phyloP scores from a whole-genome alignment of 2,888 invertebrate genomes.

The Phaedon cochleariae region DNA sequence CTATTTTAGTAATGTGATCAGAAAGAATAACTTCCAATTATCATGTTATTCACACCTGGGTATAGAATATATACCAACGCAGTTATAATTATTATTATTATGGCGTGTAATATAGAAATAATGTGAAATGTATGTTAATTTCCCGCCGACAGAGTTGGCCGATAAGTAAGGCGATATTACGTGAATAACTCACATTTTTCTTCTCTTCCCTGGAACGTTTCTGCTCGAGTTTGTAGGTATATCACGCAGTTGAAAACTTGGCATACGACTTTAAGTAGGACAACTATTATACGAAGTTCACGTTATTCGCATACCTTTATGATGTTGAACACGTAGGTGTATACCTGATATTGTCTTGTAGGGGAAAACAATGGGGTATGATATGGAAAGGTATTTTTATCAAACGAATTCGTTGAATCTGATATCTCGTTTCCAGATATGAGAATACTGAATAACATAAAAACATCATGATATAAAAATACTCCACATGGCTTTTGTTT shows the following conservation, averaged over 20 bases:
- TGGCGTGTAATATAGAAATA: conserved; percentile 13
- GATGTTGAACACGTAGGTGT: background rate
- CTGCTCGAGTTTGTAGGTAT: background rate
- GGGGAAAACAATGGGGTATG: too few species aligned
- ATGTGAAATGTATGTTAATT: conserved; percentile 7
- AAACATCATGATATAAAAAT: too few species aligned
- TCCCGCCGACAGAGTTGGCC: background rate
- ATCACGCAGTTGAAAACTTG: background rate
- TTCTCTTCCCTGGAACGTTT: background rate
- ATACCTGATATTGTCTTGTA: background rate
- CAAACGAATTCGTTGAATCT: too few species aligned
- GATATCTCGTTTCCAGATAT: too few species aligned
- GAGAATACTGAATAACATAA: too few species aligned
- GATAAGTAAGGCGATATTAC: conserved; percentile 15
- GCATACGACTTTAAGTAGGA: background rate
- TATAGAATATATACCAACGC: too few species aligned
- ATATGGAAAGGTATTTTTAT: too few species aligned
- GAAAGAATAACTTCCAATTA: too few species aligned
- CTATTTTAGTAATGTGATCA: too few species aligned
- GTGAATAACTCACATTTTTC: conserved; percentile 11
- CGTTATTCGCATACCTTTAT: background rate
- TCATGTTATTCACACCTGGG: conserved; percentile 16
- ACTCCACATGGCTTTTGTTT: too few species aligned
- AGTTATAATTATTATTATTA: background rate
- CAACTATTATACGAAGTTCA: background rate